Evolutionary conservation across 92 coral and sea anemone genomes (phyloP), one percentile per base, ranked within the genome.

Genomic region (Virgularia gustaviana): DNA sequence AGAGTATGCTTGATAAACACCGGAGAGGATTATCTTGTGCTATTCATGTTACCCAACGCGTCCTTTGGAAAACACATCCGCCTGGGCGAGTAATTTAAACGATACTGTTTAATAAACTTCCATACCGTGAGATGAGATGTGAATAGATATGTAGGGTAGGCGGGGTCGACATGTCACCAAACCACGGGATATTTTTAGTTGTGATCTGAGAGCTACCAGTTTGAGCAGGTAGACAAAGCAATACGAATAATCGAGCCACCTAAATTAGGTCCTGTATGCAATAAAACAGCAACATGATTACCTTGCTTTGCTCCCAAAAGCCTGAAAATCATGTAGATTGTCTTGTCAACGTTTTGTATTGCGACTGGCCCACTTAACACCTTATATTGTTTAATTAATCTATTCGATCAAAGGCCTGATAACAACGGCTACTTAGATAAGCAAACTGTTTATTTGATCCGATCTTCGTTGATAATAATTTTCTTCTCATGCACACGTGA

Each of bases 381-480:
- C 61, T 68, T 34, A 66, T 43, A 49, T 68, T 68, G 75, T 68
- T 25, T 49, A 68, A 68, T 51, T 68, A 34, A 68, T 68, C 47
- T 68, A 32, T 33, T 68, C 61, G 45, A 33, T 49, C 75, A 36
- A 29, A 51, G 49, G 75, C 35, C 35, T 28, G 75, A 68, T 68
- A 68, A 68, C 61, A 68, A 47, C 75, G 55, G 55, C 61, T 68
- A 51, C 75, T 68, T 68, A 49, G 55, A 68, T 33, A 68, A 49
- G 75, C 60, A 68, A 68, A 68, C 75, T 68, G 75, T 68, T 49
- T 51, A 49, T 49, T 51, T 68, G 75, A 68, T 68, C 75, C 44
- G 75, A 51, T 68, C 61, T 49, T 44, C 9, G 34, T 12, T 29
- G 44, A 10, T 68, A 2, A 10, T 43, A 65, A 65, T 42, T 45